Evolutionary conservation across 2,113 vertebrate genomes (phyloP), one percentile per base, ranked within the genome.

Genomic region (Sphaerodactylus townsendi): DNA sequence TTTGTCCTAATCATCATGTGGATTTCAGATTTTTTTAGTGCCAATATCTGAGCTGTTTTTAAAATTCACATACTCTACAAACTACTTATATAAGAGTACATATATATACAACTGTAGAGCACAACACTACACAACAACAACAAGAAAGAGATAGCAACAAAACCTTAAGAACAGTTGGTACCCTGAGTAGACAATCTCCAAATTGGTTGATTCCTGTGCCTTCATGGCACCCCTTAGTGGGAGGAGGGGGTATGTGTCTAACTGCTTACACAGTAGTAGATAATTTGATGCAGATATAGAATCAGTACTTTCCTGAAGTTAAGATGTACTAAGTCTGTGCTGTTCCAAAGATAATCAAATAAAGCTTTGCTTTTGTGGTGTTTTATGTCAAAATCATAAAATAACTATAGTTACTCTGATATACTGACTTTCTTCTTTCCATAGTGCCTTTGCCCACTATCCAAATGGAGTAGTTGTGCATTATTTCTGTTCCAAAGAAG

Each of bases 401-500:
- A 7, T 72, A 74, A 25, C 69, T 33, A 81, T 46, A 68, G 8
- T 56, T 93, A 69, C 79, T 35, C 72, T 89, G 86, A 13, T 93
- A 5, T 82, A 82, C 71, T 88, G 0, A 23, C n/a, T 90, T 56
- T 73, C 73, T 59, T 72, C 87, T 92, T 66, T 64, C 87, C 82
- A 1, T 96, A 99, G 99, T 86, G 99, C 98, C 0, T 99, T 99
- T 92, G 99, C 99, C 92, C 96, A 98, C 88, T 99, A 99, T 94
- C 98, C 99, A 76, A 99, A 98, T 86, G 98, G 97, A 10, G 97
- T 98, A 90, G 98, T 99, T 4, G 98, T 99, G 81, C 99, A 99
- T 93, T 99, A 99, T 95, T 99, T 99, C 96, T 99, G 99, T 96
- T 99, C 98, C 94, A 99, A 98, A 96, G 98, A 99, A 87, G 94